Evolutionary conservation across 2,113 vertebrate species (phyloP), one percentile per base, ranked within the genome.

Genomic region (Malurus melanocephalus): DNA sequence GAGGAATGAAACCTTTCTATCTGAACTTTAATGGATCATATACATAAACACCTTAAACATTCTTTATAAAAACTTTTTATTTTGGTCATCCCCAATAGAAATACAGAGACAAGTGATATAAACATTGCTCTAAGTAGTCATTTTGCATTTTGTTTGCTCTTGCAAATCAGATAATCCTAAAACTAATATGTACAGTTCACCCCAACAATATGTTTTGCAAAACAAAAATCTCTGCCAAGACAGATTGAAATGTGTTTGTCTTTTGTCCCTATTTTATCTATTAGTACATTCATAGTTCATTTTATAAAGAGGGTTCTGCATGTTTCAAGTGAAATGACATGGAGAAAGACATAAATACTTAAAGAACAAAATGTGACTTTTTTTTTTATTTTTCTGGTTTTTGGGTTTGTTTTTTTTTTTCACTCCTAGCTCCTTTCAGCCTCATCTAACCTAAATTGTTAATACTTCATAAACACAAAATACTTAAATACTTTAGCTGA

Each of bases 121-220:
- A 3, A 62, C 1, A 21, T 22, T 43, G 51, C 43, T 66, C 60
- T 59, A 28, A 81, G 85, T 73, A 87, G 27, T 18, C 6, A 57
- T 69, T 92, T 79, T 87, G 51, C 8, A 46, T 87, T 93, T 65
- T 77, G 35, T 69, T 89, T 89, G 46, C 56, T 71, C 30, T 85
- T 60, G 48, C 21, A 87, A 69, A 75, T 48, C 13, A 61, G 26
- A 59, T 52, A 73, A 87, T 82, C 43, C 53, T 76, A 72, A 84
- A 94, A 68, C 33, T 59, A 80, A 57, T 16, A 30, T 19, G 12
- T 43, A 14, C 5, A 27, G 33, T 53, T 88, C 19, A 52, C 24
- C 40, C 83, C 42, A 55, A 60, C 40, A 72, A 69, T 59, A 73
- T 12, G 33, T 8, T 85, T 80, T 87, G 40, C 42, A 85, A 77